Conservation (phyloP, 2,888 invertebrate species). For the Hipparchia sbordonii region DNA sequence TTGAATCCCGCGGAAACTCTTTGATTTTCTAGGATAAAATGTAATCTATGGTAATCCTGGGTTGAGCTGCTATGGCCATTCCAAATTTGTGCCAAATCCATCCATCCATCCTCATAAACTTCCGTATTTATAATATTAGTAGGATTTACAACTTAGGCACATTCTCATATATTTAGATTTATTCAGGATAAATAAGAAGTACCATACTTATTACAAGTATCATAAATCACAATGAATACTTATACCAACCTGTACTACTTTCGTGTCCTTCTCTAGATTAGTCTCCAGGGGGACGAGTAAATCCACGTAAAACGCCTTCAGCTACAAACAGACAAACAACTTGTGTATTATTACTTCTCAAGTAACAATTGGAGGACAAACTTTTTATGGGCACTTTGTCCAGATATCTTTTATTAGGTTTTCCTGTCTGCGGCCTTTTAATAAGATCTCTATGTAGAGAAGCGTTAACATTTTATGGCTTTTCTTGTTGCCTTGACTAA, state of each 20-base stretch:
- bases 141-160: not conserved
- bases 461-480: not conserved
- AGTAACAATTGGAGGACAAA: slow-evolving; percentile 33
- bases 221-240: slow-evolving; percentile 21
- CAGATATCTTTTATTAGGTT: slow-evolving; percentile 7
- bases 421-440: not conserved
- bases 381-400: slow-evolving; percentile 36
- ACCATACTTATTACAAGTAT: not conserved
- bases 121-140: too few species aligned
- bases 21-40: too few species aligned
- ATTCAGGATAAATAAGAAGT: not conserved
- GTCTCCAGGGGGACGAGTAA: slow-evolving; percentile 95
- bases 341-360: slow-evolving; percentile 35
- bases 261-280: slow-evolving; percentile 96
- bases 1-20: too few species aligned
- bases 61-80: too few species aligned
- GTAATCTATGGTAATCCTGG: too few species aligned
- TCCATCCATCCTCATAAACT: too few species aligned
- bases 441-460: not conserved
- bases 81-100: too few species aligned
- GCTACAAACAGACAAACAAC: slow-evolving; percentile 79
- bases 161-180: not conserved
- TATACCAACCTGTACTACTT: slow-evolving; percentile 92
- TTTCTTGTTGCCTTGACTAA: not conserved
- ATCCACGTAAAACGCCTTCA: slow-evolving; percentile 97